These are phyloP conservation scores for Argynnis bischoffii DNA, from an alignment of 2,888 invertebrate species.

Conservation along the genomic window DNA sequence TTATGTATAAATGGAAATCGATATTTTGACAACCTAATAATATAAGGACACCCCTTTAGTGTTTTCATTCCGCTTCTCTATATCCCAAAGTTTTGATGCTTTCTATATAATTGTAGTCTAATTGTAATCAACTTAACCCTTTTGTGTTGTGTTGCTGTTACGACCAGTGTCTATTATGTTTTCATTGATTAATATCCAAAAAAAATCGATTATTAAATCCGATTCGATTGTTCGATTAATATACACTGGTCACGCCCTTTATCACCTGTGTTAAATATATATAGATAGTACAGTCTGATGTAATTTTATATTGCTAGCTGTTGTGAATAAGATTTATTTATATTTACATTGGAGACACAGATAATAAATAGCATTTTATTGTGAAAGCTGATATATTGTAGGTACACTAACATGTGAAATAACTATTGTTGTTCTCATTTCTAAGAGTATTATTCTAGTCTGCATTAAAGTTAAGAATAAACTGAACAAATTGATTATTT, in stretches of 20 bases:
- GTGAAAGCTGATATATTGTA: slow-evolving; percentile 77
- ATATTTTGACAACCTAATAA: slow-evolving; percentile 44
- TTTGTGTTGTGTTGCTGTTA: slow-evolving; percentile 36
- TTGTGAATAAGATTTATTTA: slow-evolving; percentile 82
- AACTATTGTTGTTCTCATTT: slow-evolving; percentile 82
- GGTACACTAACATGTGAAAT: slow-evolving; percentile 80
- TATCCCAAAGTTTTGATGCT: slow-evolving; percentile 46
- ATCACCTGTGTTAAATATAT: slow-evolving; percentile 38
- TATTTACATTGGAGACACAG: slow-evolving; percentile 78
- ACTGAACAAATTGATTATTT: slow-evolving; percentile 70
- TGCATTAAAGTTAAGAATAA: slow-evolving; percentile 83
- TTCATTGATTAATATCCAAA: slow-evolving; percentile 10
- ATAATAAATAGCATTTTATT: slow-evolving; percentile 80
- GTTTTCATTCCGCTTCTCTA: slow-evolving; percentile 35
- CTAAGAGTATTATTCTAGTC: slow-evolving; percentile 83
- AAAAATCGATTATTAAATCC: neutral
- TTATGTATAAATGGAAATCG: slow-evolving; percentile 51
- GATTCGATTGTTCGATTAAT: slow-evolving; percentile 10
- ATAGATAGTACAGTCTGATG: slow-evolving; percentile 67
- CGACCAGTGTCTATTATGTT: slow-evolving; percentile 39
- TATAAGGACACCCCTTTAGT: slow-evolving; percentile 38
- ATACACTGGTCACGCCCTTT: slow-evolving; percentile 52
- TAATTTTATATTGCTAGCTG: slow-evolving; percentile 82
- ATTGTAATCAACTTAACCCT: slow-evolving; percentile 34
- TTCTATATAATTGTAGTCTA: slow-evolving; percentile 39